A percentile compares a stretch with the other conserved stretches of the same genome.
phyloP scores from a whole-genome alignment of 2,888 invertebrate species.

The Himalopsyche japonica region DNA sequence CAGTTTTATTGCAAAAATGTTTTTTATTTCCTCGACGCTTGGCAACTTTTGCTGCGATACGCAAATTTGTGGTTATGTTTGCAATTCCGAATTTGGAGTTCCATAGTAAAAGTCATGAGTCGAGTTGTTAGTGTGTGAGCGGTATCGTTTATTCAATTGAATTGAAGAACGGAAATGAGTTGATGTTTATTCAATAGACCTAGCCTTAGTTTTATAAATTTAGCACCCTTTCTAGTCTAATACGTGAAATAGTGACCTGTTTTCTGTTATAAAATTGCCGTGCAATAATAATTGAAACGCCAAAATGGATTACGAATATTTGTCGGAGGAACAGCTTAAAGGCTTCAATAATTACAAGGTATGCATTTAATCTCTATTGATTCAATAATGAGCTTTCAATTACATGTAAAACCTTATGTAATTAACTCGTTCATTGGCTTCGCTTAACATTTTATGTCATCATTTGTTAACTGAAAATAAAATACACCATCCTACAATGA shows the following conservation, averaged over 20 bases:
- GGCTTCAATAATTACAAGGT: conserved; percentile 97
- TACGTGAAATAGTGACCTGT: conserved; percentile 20
- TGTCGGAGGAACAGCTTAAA: conserved; percentile 79
- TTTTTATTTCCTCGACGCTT: too few species aligned
- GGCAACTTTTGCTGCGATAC: background rate
- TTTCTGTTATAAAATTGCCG: conserved; percentile 22
- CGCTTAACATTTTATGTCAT: background rate
- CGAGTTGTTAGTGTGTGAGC: background rate
- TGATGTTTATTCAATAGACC: conserved; percentile 9
- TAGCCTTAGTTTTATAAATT: conserved; percentile 21
- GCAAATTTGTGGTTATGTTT: conserved; percentile 15
- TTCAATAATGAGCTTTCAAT: background rate
- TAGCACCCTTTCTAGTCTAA: conserved; percentile 1
- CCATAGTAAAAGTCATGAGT: background rate
- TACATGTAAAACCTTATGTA: background rate
- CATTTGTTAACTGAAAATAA: background rate
- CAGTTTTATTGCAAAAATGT: too few species aligned
- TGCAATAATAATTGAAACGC: conserved; percentile 2
- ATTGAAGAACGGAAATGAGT: conserved; percentile 24
- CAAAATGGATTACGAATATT: conserved; percentile 72
- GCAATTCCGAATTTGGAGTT: conserved; percentile 3
- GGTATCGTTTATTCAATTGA: conserved; percentile 23
- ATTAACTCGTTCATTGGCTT: background rate
- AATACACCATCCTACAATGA: background rate
- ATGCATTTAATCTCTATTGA: background rate